Percentiles rank a stretch among this genome's conserved stretches.
These are phyloP conservation scores for Diloba caeruleocephala DNA, from an alignment of 2,888 invertebrate species.

Conservation along the genomic window DNA sequence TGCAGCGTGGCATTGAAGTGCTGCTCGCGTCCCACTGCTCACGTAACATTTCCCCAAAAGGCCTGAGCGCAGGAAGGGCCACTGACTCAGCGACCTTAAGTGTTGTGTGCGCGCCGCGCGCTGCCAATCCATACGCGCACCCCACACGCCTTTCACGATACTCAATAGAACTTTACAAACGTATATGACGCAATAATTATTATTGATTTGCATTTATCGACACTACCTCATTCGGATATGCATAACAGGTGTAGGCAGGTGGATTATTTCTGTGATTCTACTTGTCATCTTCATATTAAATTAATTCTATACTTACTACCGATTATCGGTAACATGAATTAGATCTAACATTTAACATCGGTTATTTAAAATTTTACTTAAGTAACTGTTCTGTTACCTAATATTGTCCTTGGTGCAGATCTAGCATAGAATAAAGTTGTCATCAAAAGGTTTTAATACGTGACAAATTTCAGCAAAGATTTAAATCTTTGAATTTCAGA, in stretches of 20 bases:
- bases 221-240: constrained; percentile 62
- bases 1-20: constrained; percentile 73
- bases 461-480: no score
- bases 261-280: constrained; percentile 31
- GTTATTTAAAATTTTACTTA: no score
- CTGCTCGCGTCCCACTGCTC: constrained; percentile 76
- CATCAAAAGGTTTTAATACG: no score
- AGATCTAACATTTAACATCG: constrained; percentile 15
- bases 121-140: constrained; percentile 41
- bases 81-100: constrained; percentile 82
- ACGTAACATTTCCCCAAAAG: constrained; percentile 83
- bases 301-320: constrained; percentile 19
- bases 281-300: constrained; percentile 21
- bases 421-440: no score
- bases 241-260: constrained; percentile 58
- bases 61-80: constrained; percentile 81
- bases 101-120: constrained; percentile 55
- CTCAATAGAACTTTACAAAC: constrained; percentile 68
- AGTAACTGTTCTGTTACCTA: no score
- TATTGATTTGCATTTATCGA: constrained; percentile 75
- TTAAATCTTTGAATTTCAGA: no score
- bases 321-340: constrained; percentile 14
- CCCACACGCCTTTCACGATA: constrained; percentile 80
- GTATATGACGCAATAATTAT: constrained; percentile 73
- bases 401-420: no score